Conservation (phyloP, 2,113 vertebrate species). For the Brachyistius frenatus region DNA sequence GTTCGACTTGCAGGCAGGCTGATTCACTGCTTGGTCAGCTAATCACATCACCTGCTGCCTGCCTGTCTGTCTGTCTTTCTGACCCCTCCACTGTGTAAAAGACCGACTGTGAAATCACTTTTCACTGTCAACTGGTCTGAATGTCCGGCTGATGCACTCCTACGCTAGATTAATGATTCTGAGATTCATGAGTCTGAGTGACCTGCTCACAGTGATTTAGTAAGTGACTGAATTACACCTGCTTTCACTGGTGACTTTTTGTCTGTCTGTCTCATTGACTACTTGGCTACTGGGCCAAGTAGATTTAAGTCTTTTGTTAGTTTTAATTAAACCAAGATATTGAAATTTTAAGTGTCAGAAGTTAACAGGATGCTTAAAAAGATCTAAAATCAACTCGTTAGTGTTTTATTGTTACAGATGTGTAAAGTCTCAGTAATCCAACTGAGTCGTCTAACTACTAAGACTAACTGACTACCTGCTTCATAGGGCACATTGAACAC, state of each 20-base stretch:
- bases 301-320: too few relatives aligned
- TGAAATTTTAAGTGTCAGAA: too few relatives aligned
- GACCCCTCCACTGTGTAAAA: not conserved
- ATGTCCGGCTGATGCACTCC: not conserved
- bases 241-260: not conserved
- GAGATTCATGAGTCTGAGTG: not conserved
- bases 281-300: too few relatives aligned
- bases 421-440: not conserved
- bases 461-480: not conserved
- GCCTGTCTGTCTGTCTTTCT: not conserved
- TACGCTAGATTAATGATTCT: not conserved
- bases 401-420: not conserved
- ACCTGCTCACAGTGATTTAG: not conserved
- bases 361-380: too few relatives aligned
- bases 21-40: not conserved
- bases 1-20: not conserved
- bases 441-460: not conserved
- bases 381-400: too few relatives aligned
- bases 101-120: not conserved
- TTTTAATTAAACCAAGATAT: too few relatives aligned
- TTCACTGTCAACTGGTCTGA: not conserved
- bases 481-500: not conserved
- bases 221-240: not conserved
- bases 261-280: too few relatives aligned
- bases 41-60: conserved; percentile 10